A percentile compares a stretch with the other conserved stretches of the same genome.
Conservation (phyloP, 2,888 invertebrate genomes). For the Aporophyla nigra region DNA sequence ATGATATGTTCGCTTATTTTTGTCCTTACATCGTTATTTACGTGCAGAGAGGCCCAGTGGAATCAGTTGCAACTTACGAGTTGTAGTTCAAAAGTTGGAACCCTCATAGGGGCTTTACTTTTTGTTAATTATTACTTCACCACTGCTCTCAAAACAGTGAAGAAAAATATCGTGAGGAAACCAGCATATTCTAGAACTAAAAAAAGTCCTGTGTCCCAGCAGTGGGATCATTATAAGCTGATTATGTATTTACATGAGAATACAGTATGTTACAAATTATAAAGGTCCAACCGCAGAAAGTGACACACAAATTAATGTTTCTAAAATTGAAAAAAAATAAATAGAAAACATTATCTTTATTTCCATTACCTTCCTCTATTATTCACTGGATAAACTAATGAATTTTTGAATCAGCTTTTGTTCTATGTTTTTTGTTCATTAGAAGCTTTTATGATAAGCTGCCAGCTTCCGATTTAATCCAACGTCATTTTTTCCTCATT, state of each 20-base stretch:
- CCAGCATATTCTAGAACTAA: no score
- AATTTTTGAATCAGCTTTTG: neutral
- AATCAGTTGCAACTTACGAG: no score
- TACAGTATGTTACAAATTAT: no score
- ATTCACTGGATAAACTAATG: neutral
- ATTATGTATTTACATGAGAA: neutral
- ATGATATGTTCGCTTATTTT: conserved; percentile 1
- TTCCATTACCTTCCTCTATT: neutral
- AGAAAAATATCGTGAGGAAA: no score
- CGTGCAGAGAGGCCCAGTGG: no score
- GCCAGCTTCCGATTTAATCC: conserved; percentile 3
- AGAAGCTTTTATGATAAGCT: conserved; percentile 4
- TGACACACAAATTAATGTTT: neutral
- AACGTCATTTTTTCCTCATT: conserved; percentile 32
- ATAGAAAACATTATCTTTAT: neutral
- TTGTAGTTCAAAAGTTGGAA: no score
- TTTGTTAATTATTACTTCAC: no score
- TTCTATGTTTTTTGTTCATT: neutral
- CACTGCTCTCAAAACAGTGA: no score
- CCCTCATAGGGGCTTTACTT: no score
- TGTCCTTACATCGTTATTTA: neutral
- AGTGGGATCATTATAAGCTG: no score
- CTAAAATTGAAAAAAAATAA: neutral
- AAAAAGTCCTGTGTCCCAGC: no score
- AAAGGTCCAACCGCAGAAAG: neutral